These are phyloP conservation scores for Kobus ellipsiprymnus DNA, from an alignment of 2,113 vertebrate species.

Conservation along the genomic window DNA sequence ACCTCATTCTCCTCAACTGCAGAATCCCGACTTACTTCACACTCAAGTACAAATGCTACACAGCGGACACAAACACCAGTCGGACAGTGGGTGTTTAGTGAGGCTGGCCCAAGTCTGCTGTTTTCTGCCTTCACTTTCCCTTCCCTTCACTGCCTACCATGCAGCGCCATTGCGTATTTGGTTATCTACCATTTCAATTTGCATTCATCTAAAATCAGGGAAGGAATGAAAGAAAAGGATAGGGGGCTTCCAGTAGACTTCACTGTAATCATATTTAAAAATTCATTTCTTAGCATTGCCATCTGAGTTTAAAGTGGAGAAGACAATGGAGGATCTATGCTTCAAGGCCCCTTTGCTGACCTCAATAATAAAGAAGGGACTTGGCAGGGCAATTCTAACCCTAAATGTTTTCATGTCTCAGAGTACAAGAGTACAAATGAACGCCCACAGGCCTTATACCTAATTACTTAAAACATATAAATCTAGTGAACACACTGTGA, in stretches of 20 bases:
- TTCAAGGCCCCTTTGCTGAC: neutral
- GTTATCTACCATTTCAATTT: neutral
- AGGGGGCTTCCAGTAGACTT: neutral
- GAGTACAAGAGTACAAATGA: neutral
- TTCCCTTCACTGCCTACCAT: rapidly evolving
- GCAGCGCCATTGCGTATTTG: neutral
- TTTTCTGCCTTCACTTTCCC: neutral
- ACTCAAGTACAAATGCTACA: neutral
- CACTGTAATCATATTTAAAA: neutral
- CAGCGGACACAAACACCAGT: neutral
- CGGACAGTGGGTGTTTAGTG: neutral
- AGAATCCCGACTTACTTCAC: neutral
- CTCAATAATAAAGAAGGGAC: neutral
- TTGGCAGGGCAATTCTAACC: neutral
- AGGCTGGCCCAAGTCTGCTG: neutral
- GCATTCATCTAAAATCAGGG: neutral
- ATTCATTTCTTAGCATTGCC: neutral
- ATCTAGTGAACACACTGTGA: neutral
- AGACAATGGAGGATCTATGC: neutral
- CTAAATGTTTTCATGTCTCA: neutral
- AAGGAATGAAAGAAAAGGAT: neutral
- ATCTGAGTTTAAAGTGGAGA: neutral
- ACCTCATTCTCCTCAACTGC: neutral
- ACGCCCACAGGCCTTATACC: neutral
- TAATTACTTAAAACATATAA: neutral